Conservation (phyloP, 2,113 vertebrate species). For the Pavo muticus region DNA sequence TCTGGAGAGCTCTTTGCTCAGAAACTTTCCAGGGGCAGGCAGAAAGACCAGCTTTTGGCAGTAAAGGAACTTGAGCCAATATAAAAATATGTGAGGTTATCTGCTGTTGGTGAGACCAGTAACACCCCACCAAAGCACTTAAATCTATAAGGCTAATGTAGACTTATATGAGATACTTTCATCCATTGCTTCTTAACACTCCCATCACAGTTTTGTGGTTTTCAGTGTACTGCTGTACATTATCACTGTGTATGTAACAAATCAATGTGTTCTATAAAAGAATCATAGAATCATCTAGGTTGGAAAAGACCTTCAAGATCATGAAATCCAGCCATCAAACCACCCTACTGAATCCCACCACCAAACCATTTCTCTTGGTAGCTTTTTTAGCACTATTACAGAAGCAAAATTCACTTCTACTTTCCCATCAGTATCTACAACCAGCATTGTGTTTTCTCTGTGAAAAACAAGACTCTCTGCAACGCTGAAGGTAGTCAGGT, state of each 20-base stretch:
- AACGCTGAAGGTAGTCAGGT: background rate
- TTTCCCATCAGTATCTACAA: background rate
- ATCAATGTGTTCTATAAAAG: conserved; percentile 26
- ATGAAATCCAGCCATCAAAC: too few species aligned
- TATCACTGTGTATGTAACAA: background rate
- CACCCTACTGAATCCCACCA: too few species aligned
- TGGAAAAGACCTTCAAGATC: too few species aligned
- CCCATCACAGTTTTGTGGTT: background rate
- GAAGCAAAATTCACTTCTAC: conserved; percentile 23
- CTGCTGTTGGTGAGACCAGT: background rate
- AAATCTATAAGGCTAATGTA: background rate
- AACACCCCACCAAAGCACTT: background rate
- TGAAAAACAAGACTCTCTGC: conserved; percentile 34
- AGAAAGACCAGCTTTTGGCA: background rate
- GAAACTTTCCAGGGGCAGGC: background rate
- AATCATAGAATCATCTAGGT: too few species aligned
- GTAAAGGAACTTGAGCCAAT: background rate
- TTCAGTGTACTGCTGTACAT: background rate
- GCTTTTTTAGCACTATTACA: background rate
- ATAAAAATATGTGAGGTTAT: background rate
- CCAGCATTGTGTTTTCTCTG: conserved; percentile 36
- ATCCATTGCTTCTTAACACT: background rate
- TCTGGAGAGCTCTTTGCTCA: background rate
- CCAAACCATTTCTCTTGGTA: too few species aligned
- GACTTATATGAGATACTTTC: background rate